Evolutionary conservation across 2,113 vertebrate species (phyloP).

Genomic region (Corythoichthys intestinalis): DNA sequence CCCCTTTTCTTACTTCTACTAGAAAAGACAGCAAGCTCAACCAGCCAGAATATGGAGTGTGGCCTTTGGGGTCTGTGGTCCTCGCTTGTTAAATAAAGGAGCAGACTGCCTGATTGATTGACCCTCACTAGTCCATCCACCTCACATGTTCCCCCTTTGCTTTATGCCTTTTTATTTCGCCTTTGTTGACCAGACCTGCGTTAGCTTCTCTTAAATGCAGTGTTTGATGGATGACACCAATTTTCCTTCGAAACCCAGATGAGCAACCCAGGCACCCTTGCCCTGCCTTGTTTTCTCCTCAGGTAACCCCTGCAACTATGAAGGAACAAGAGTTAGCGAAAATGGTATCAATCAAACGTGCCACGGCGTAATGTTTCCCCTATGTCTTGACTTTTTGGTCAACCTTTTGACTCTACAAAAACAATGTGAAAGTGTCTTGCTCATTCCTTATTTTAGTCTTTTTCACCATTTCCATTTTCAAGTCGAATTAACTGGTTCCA

Average conservation of each 20-base stretch:
- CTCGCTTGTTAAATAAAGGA: slow-evolving; percentile 78
- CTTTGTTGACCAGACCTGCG: slow-evolving; percentile 63
- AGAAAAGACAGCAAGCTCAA: slow-evolving; percentile 64
- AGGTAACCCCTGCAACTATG: slow-evolving; percentile 64
- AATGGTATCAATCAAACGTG: slow-evolving; percentile 73
- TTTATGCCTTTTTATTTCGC: slow-evolving; percentile 66
- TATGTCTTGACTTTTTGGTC: slow-evolving; percentile 41
- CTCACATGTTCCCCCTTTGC: slow-evolving; percentile 67
- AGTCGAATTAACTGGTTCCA: not conserved
- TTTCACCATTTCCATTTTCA: slow-evolving; percentile 13
- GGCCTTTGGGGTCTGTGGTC: slow-evolving; percentile 68
- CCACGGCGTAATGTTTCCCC: slow-evolving; percentile 57
- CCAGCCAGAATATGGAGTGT: slow-evolving; percentile 70
- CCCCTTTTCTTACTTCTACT: slow-evolving; percentile 38
- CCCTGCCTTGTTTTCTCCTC: slow-evolving; percentile 55
- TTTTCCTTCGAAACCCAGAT: slow-evolving; percentile 74
- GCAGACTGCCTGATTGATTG: slow-evolving; percentile 78
- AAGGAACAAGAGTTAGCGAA: slow-evolving; percentile 68
- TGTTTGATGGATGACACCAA: slow-evolving; percentile 78
- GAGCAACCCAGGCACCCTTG: slow-evolving; percentile 66
- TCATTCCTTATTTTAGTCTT: slow-evolving; percentile 19
- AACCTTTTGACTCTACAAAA: slow-evolving; percentile 25
- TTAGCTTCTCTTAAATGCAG: slow-evolving; percentile 73
- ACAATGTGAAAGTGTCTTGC: slow-evolving; percentile 20
- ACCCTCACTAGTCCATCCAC: slow-evolving; percentile 69